These are phyloP conservation scores for Noctua comes DNA, from an alignment of 2,888 invertebrate species.

Conservation along the genomic window DNA sequence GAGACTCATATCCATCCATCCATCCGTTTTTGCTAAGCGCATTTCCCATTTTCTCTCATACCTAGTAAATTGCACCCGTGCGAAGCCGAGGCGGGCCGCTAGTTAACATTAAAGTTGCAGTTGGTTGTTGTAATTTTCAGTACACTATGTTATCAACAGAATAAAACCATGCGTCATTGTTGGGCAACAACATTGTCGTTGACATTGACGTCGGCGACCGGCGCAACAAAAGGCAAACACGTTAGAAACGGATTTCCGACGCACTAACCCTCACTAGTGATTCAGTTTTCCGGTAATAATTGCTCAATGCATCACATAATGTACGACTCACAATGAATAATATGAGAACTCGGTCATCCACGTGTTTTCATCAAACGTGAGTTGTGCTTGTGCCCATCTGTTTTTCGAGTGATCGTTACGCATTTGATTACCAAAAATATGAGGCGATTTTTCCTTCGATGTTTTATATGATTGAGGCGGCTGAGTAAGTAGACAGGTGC, in stretches of 20 bases:
- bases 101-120: neutral
- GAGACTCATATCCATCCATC: too few species aligned
- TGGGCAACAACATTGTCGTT: constrained; percentile 10
- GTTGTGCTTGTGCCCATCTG: neutral
- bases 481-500: neutral
- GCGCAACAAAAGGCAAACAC: constrained; percentile 26
- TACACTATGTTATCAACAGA: neutral
- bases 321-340: constrained; percentile 2
- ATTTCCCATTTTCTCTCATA: too few species aligned
- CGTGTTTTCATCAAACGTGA: constrained; percentile 25
- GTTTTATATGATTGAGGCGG: neutral
- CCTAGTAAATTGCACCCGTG: too few species aligned
- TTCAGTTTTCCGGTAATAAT: constrained; percentile 19
- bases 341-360: neutral
- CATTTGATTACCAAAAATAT: neutral
- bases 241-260: constrained; percentile 36
- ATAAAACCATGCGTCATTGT: neutral
- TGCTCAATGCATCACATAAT: neutral
- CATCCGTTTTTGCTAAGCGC: too few species aligned
- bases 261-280: constrained; percentile 22
- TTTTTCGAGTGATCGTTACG: constrained; percentile 1
- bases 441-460: neutral
- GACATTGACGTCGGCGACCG: neutral
- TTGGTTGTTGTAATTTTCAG: neutral
- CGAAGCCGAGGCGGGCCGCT: too few species aligned